Evolutionary conservation across 1,140 invertebrate genomes (phyloP), one percentile per base, ranked within the genome.

Genomic region (Magallana gigas): DNA sequence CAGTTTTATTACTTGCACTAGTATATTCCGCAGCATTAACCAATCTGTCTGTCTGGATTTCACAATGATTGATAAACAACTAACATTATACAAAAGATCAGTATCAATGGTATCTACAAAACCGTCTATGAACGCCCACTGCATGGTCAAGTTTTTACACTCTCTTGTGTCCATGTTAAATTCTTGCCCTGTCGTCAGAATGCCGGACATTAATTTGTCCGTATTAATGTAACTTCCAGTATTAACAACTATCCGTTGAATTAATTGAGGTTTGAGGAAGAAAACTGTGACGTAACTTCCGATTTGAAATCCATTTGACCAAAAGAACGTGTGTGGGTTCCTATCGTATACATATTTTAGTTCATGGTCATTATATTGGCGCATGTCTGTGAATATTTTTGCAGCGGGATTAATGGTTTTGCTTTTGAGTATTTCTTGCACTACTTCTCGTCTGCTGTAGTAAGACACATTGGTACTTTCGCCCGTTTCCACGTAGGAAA

Each of bases 171-270:
- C 6, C 4, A 5, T 62, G 29, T 59, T 16, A 18, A 84, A 84
- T 6, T 29, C 18, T 9, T 62, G 18, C 14, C 83, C 83, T 4
- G 23, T n/a, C 36, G 6, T 29, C 12, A 84, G 83, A 29, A 48
- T 14, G 14, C 83, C 83, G 18, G 29, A 60, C 8, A 5, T 57
- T 36, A 84, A 36, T 59, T 62, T 59, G 58, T 84, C 83, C 14
- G 23, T 84, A 58, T 84, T 84, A 11, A 84, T 60, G 6, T 84
- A 84, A 16, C 57, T 84, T 62, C 83, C 83, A 1, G 83, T 84
- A 16, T 8, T 62, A 16, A 84, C 58, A 8, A 84, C 58, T n/a
- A 84, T 59, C 29, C 83, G 36, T 9, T 57, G 16, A 57, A 84
- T 62, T 11, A 8, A 8, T 62, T 84, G 83, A 60, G 59, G 83